Evolutionary conservation across 2,888 invertebrate species (phyloP).

Genomic region (Dynastes grantii): DNA sequence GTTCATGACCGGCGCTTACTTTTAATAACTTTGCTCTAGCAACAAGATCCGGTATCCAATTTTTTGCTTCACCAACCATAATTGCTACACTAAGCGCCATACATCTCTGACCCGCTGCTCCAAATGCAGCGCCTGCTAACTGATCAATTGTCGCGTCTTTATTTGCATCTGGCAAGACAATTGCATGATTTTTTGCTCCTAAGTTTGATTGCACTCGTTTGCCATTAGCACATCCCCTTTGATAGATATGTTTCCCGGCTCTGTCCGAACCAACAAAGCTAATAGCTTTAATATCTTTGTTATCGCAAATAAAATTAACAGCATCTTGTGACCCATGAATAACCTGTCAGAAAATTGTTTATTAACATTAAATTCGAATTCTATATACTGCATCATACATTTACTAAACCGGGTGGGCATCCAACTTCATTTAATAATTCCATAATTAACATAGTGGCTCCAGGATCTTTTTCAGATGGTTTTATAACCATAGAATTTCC

Average conservation of each 20-base stretch:
- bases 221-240: conserved; percentile 91
- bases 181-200: conserved; percentile 99
- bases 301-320: conserved; percentile 98
- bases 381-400: conserved; percentile 72
- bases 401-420: conserved; percentile 96
- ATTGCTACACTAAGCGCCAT: conserved; percentile 98
- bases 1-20: conserved; percentile 91
- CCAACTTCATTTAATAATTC: conserved; percentile 95
- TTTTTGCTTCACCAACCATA: conserved; percentile 89
- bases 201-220: conserved; percentile 96
- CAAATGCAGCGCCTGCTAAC: conserved; percentile 93
- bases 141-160: conserved; percentile 97
- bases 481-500: conserved; percentile 97
- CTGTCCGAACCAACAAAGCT: conserved; percentile 98
- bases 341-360: conserved; percentile 70
- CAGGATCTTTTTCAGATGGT: conserved; percentile 98
- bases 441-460: conserved; percentile 95
- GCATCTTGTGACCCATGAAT: conserved; percentile 96
- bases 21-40: conserved; percentile 84
- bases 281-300: conserved; percentile 95
- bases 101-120: conserved; percentile 98
- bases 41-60: conserved; percentile 96
- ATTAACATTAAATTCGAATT: neutral
- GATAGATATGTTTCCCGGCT: conserved; percentile 97
- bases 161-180: conserved; percentile 97